These are phyloP conservation scores for Pachypeltis micranthus DNA, from an alignment of 1,140 invertebrate species.

Conservation along the genomic window DNA sequence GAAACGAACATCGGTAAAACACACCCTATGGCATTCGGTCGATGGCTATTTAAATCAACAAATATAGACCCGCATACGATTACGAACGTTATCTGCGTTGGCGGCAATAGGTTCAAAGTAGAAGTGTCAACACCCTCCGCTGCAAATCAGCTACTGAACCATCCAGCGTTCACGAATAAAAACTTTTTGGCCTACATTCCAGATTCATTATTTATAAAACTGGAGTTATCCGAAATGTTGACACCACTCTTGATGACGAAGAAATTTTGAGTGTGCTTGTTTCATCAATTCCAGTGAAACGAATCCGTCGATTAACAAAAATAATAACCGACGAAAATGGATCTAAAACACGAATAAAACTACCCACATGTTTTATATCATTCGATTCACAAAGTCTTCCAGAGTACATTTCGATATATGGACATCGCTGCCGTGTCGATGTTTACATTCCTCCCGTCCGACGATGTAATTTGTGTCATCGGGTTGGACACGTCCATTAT, in stretches of 20 bases:
- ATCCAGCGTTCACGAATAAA: neutral
- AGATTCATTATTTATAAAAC: neutral
- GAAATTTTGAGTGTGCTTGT: no score
- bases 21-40: neutral
- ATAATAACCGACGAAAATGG: neutral
- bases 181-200: neutral
- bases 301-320: neutral
- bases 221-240: no score
- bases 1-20: neutral
- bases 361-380: neutral
- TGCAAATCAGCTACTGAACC: no score
- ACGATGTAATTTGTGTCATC: no score
- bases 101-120: no score
- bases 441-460: neutral
- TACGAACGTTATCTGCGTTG: neutral
- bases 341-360: neutral
- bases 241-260: no score
- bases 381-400: no score
- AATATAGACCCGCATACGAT: neutral
- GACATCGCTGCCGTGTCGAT: neutral
- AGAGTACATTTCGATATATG: no score
- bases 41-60: no score
- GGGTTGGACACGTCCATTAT: no score
- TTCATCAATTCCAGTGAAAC: neutral
- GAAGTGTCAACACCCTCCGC: no score